These are phyloP conservation scores for Fopius arisanus DNA, from an alignment of 1,140 invertebrate species.

Conservation along the genomic window DNA sequence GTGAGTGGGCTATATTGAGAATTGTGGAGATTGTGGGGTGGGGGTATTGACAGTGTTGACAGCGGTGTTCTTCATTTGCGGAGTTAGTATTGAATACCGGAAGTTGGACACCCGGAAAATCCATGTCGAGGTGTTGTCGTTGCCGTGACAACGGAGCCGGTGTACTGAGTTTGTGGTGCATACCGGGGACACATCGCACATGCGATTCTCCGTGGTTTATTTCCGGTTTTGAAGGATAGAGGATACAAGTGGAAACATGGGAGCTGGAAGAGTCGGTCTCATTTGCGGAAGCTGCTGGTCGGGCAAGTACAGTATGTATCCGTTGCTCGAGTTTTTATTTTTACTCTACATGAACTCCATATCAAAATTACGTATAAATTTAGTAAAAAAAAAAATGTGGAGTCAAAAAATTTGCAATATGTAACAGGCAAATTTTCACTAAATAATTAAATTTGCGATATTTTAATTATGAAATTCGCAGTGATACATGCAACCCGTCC, in stretches of 20 bases:
- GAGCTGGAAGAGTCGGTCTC: constrained; percentile 54
- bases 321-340: not conserved
- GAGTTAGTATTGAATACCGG: constrained; percentile 17
- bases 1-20: not conserved
- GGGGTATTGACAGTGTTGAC: not conserved
- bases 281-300: constrained; percentile 62
- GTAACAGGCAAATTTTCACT: too few species aligned
- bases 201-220: not conserved
- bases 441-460: too few species aligned
- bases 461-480: too few species aligned
- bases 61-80: not conserved
- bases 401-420: too few species aligned
- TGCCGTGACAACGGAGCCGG: not conserved
- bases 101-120: constrained; percentile 12
- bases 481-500: too few species aligned
- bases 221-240: not conserved
- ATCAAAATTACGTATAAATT: not conserved
- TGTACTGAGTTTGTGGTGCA: not conserved
- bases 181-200: not conserved
- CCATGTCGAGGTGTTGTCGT: constrained; percentile 6
- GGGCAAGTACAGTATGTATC: constrained; percentile 58
- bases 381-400: too few species aligned
- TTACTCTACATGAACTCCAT: too few species aligned
- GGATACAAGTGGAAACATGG: constrained; percentile 43
- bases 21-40: not conserved